phyloP scores from a whole-genome alignment of 1,140 invertebrate species.

The Wasmannia auropunctata region DNA sequence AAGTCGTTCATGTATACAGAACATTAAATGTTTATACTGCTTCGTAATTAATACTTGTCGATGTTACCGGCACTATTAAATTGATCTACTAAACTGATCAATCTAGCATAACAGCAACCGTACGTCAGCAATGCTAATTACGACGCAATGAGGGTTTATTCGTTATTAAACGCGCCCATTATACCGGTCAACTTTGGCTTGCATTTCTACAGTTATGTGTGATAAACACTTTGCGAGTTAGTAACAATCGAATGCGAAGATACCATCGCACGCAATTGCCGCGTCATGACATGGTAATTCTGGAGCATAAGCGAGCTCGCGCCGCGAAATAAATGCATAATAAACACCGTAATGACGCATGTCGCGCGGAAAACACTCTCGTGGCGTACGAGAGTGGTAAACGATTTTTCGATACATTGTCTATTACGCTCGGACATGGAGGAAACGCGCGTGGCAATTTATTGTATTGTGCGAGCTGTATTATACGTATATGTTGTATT shows the following conservation, averaged over 20 bases:
- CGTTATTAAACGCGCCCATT: slow-evolving; percentile 41
- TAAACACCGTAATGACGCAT: slow-evolving; percentile 61
- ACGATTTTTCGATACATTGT: slow-evolving; percentile 43
- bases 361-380: slow-evolving; percentile 46
- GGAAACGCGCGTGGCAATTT: slow-evolving; percentile 7
- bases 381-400: neutral
- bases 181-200: slow-evolving; percentile 27
- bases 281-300: slow-evolving; percentile 64
- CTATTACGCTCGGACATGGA: neutral
- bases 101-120: neutral
- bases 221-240: slow-evolving; percentile 43
- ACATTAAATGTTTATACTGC: neutral
- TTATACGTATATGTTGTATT: neutral
- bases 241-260: slow-evolving; percentile 65
- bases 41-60: slow-evolving; percentile 4
- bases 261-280: slow-evolving; percentile 58
- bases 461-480: neutral
- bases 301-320: slow-evolving; percentile 48
- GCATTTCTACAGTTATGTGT: neutral
- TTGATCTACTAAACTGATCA: slow-evolving; percentile 23
- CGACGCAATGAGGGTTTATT: slow-evolving; percentile 38
- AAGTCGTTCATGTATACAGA: neutral
- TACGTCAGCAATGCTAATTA: slow-evolving; percentile 21
- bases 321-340: slow-evolving; percentile 65
- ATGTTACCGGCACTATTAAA: neutral